Base-by-base conservation (phyloP, 2,888 invertebrate genomes). In the Chaetogeoica ovagalla region DNA sequence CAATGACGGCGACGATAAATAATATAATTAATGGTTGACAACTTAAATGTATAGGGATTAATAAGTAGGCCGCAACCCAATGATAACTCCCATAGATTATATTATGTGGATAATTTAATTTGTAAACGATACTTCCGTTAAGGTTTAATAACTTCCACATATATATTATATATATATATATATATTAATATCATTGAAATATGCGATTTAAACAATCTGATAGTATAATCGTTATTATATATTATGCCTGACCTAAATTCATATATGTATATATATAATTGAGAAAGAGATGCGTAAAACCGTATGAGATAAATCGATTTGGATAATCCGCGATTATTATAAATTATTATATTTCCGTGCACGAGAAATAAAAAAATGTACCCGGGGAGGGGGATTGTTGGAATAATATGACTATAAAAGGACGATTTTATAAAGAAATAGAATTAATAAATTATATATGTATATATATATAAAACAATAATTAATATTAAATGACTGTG, bases 131-230 rank as follows among this genome's bases (percentile, higher is more conserved):
- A 48, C 15, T 21, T 65, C 65, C 39, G n/a, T 19, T n/a, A 19
- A 65, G 65, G 39, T 65, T 65, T 65, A 65, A 65, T 19, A 39
- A 65, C 43, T 39, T 39, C 65, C 65, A 65, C 15, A 17, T 48
- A 30, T 30, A 65, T 30, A 30, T 30, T 21, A 17, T 48, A 30
- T 21, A 17, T 48, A 30, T 30, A 65, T 30, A 30, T 30, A 30
- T 30, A 30, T 30, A 30, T 30, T 30, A 30, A 17, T 48, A 48
- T 66, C 43, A 66, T 15, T 66, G 21, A 21, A 66, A 66, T 48
- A 23, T 43, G 65, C 65, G 21, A 65, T 65, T 48, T 21, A 66
- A 48, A 66, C 66, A 21, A 13, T 21, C 48, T 48, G 48, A 48
- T 48, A 48, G 48, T 48, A 48, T 11, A 2, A 43, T 43, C 43